Base-by-base conservation (phyloP, 2,888 invertebrate species). In the Erebia epiphron region DNA sequence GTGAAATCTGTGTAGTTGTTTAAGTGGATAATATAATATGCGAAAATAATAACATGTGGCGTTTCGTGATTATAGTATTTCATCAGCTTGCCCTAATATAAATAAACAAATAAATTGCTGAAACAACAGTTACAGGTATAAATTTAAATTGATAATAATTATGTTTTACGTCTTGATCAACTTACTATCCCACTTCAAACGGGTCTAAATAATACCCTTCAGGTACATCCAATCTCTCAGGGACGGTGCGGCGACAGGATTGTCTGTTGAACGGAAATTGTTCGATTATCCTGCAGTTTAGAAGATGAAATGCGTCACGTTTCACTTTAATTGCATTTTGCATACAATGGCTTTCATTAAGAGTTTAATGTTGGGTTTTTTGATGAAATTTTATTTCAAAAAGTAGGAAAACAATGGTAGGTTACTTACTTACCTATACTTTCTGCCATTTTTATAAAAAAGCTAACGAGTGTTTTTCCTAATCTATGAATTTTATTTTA, bases 281-380 rank as follows among this genome's bases (percentile, higher is more conserved):
- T 82, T 84, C 84, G 86, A 86, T 87, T 84, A 83, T 83, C 78
- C 71, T 70, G 71, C 72, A 76, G 75, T 74, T 72, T 68, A 81
- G 71, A 67, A 70, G 57, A 67, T 58, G 67, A 49, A 49, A 58
- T 14, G 49, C 46, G 18, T 35, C 54, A 57, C 43, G 14, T 46
- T 57, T 58, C 56, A 58, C n/a, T 58, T 46, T 49, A 67, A 67
- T 67, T 67, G 57, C 46, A 67, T 67, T 67, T 5, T 49, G 67
- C 35, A 58, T 67, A 67, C 16, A 64, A 41, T 54, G 35, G 18
- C 26, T 26, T 57, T 57, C 21, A 57, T 26, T 57, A 57, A 14
- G 21, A 13, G 56, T 56, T 26, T 11, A 10, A 46, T 46, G 46
- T 46, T 13, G 11, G 4, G 46, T 13, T 46, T 26, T 54, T 56